Base-by-base conservation (phyloP, 1,140 invertebrate species). In the Stegodyphus dumicola region DNA sequence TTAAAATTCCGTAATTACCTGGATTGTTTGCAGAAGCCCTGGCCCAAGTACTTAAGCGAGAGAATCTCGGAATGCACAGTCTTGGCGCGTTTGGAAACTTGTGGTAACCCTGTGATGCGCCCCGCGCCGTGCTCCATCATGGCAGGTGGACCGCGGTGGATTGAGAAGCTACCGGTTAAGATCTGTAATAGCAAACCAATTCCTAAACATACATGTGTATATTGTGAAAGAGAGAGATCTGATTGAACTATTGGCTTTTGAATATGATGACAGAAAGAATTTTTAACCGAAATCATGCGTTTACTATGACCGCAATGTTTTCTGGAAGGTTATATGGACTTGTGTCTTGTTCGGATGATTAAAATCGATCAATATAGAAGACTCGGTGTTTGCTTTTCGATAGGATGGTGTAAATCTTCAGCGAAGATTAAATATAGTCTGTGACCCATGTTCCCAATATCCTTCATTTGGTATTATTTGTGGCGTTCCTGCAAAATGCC, bases 361-460 rank as follows among this genome's bases (percentile, higher is more conserved):
- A 85, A 83, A 85, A 85, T 85, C 81, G 81, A 85, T 85, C 81
- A 85, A 85, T 85, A 85, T 67, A 76, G n/a, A 66, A 70, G 69
- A 85, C 52, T 17, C 65, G n/a, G n/a, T 76, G 71, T 83, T 85
- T 77, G 81, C 81, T 70, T 76, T 76, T 85, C 73, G 51, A 69
- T 85, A 17, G 48, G 48, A 75, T 67, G 65, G 65, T 67, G 56
- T 60, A 15, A 60, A 60, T 60, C 56, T 9, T 15, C 9, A 33
- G 33, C 33, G 33, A 33, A 33, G 33, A 33, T 33, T 33, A 33
- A 33, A 33, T 33, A 33, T 33, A 33, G 33, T 33, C 33, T 33
- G 33, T 33, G 3, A 33, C 33, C 33, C 33, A 33, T 33, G 33
- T 33, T 33, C 33, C 33, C 33, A 33, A 33, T 33, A 33, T 33